A percentile compares a stretch with the other conserved stretches of the same genome.
Evolutionary conservation across 2,797 vertebrate species (phyloP).

Genomic region (Lerista edwardsae): DNA sequence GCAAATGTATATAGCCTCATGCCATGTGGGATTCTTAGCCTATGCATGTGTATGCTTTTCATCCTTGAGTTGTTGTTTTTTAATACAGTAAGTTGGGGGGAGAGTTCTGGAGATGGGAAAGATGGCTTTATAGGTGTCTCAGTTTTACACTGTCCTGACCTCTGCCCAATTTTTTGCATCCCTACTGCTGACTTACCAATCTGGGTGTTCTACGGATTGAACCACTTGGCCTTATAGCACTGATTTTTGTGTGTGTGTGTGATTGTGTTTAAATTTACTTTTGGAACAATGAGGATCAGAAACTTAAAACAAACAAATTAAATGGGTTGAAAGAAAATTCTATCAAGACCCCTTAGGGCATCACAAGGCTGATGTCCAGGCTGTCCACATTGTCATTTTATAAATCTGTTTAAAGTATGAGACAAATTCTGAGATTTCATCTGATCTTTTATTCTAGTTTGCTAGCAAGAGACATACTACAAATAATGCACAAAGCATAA

Average conservation of each 20-base stretch:
- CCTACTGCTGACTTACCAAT: not conserved
- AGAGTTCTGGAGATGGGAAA: no score
- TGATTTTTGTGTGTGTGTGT: no score
- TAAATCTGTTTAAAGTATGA: not conserved
- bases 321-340: not conserved
- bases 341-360: not conserved
- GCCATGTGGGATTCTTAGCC: no score
- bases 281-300: not conserved
- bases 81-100: no score
- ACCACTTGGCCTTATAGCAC: not conserved
- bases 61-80: no score
- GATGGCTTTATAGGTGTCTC: no score
- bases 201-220: not conserved
- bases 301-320: not conserved
- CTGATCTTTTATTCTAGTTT: not conserved
- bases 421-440: not conserved
- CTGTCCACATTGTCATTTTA: not conserved
- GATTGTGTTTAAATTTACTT: not conserved
- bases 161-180: no score
- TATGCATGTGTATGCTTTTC: no score
- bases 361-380: not conserved
- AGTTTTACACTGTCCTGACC: no score
- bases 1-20: not conserved
- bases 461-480: no score
- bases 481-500: rapidly evolving